Conservation (phyloP, 1,140 invertebrate genomes). For the Drosophila bocki region DNA sequence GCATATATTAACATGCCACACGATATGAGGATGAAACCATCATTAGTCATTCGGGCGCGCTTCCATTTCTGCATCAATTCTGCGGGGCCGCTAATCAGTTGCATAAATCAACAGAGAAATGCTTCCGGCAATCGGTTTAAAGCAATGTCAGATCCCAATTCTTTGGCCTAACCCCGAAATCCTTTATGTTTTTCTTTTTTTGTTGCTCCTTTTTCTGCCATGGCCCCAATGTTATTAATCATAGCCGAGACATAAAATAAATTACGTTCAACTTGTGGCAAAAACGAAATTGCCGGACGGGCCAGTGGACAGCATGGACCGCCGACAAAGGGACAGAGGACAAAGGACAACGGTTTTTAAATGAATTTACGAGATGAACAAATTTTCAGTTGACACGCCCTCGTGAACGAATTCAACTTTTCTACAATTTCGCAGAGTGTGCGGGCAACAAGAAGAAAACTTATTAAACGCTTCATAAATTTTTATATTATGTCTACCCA, state of each 20-base stretch:
- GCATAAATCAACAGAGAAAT: slow-evolving; percentile 78
- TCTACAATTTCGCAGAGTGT: slow-evolving; percentile 40
- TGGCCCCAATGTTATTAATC: slow-evolving; percentile 69
- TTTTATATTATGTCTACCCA: slow-evolving; percentile 84
- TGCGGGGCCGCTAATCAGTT: slow-evolving; percentile 71
- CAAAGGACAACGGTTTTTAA: slow-evolving; percentile 57
- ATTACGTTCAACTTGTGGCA: slow-evolving; percentile 76
- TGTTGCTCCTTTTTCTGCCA: slow-evolving; percentile 14
- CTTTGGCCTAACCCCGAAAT: slow-evolving; percentile 60
- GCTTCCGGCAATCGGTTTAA: slow-evolving; percentile 60
- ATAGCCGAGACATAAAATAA: slow-evolving; percentile 80
- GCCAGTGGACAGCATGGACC: slow-evolving; percentile 31
- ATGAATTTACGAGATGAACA: slow-evolving; percentile 82
- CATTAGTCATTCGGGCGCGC: slow-evolving; percentile 76
- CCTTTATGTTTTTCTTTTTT: slow-evolving; percentile 52
- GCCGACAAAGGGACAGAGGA: slow-evolving; percentile 35
- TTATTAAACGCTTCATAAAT: slow-evolving; percentile 84
- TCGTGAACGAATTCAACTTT: slow-evolving; percentile 65
- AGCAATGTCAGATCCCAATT: slow-evolving; percentile 48
- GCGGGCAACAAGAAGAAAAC: slow-evolving; percentile 68
- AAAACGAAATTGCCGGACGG: slow-evolving; percentile 61
- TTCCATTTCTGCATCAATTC: slow-evolving; percentile 69
- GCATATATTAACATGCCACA: slow-evolving; percentile 30
- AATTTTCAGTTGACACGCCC: slow-evolving; percentile 78
- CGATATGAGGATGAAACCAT: slow-evolving; percentile 23